These are phyloP conservation scores for Apis florea DNA, from an alignment of 1,140 invertebrate species.

Conservation along the genomic window DNA sequence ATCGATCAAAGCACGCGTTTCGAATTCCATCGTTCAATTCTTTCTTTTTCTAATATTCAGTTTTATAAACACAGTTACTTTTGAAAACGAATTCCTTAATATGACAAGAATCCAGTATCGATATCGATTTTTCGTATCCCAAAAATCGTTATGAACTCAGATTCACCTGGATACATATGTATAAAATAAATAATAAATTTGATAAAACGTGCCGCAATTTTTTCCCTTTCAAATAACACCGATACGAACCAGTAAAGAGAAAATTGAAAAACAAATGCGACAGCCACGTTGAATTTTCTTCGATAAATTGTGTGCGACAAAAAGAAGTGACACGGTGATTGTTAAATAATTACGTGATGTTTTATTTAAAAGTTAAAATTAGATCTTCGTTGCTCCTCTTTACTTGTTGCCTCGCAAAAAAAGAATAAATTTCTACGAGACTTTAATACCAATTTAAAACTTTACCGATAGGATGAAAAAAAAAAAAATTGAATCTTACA, in stretches of 20 bases:
- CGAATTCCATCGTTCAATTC: constrained; percentile 69
- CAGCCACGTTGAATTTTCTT: background rate
- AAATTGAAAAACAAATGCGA: background rate
- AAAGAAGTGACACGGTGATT: background rate
- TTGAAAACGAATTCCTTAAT: background rate
- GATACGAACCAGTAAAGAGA: background rate
- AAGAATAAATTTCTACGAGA: too few species aligned
- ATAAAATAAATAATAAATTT: background rate
- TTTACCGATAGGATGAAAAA: too few species aligned
- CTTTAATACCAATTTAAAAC: too few species aligned
- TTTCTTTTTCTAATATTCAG: background rate
- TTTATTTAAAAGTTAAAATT: background rate
- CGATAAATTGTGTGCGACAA: background rate
- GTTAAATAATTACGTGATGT: background rate
- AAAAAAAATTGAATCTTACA: background rate
- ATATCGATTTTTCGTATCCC: constrained; percentile 35
- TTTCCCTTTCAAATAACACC: background rate
- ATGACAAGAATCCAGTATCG: constrained; percentile 14
- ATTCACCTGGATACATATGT: background rate
- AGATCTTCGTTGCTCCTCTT: background rate
- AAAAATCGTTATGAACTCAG: constrained; percentile 54
- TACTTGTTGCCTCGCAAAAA: too few species aligned
- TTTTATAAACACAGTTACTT: background rate
- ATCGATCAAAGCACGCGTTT: constrained; percentile 72
- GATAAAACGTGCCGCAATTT: background rate